Conservation (phyloP, 2,113 vertebrate species). For the Gadus chalcogrammus region DNA sequence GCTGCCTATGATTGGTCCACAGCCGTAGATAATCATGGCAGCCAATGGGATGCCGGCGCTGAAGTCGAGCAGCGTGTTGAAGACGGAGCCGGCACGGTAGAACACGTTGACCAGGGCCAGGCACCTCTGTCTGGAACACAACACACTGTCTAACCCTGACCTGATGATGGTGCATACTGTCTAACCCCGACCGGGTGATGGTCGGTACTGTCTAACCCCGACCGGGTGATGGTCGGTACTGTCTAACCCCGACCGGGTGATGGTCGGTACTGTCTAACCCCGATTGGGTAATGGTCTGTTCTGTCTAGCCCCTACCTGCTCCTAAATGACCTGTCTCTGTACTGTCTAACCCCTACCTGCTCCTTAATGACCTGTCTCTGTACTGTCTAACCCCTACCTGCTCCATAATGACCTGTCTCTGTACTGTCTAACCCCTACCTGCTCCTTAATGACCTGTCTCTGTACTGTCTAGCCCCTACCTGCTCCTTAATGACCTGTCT, state of each 20-base stretch:
- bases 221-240: background rate
- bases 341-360: background rate
- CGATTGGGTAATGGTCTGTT: too few species aligned
- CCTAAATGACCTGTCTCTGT: too few species aligned
- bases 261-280: background rate
- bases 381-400: background rate
- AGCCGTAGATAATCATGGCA: constrained; percentile 68
- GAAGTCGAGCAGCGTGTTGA: constrained; percentile 53
- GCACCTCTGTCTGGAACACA: constrained; percentile 65
- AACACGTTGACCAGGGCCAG: constrained; percentile 61
- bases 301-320: background rate
- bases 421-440: background rate
- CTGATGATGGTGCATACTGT: background rate
- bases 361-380: background rate
- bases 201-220: background rate
- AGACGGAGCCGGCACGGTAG: constrained; percentile 61
- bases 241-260: background rate
- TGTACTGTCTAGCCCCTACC: background rate
- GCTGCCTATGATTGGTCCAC: constrained; percentile 65
- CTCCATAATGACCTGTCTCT: background rate
- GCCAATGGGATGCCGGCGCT: constrained; percentile 56
- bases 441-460: background rate
- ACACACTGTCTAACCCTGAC: background rate
- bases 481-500: background rate
- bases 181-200: background rate